Percentiles rank a stretch among this genome's conserved stretches.
phyloP scores from a whole-genome alignment of 2,888 invertebrate species.

The Galerucella pusilla region DNA sequence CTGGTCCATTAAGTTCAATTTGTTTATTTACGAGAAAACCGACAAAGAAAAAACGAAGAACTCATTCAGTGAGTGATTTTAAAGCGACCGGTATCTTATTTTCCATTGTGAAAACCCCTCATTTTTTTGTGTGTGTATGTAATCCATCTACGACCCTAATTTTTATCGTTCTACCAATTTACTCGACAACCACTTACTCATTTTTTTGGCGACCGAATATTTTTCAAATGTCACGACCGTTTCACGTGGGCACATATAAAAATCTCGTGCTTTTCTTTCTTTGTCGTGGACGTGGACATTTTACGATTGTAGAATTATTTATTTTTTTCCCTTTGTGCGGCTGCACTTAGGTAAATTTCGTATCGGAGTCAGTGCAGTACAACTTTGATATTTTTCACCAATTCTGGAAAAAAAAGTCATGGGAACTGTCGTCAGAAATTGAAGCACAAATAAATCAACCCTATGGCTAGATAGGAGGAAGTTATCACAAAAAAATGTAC shows the following conservation, averaged over 20 bases:
- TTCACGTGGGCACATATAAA: slow-evolving; percentile 3
- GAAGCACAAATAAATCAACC: no score
- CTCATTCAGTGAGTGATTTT: background rate
- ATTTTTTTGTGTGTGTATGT: background rate
- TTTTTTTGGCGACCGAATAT: background rate
- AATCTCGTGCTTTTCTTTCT: background rate
- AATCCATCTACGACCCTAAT: background rate
- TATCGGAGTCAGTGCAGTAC: no score
- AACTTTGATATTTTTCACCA: no score
- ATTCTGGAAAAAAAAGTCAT: no score
- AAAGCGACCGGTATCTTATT: slow-evolving; percentile 6
- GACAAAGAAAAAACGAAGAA: background rate
- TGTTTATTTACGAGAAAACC: background rate
- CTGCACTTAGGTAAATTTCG: no score
- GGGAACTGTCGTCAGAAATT: no score
- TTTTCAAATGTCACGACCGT: slow-evolving; percentile 13
- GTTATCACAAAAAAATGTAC: no score
- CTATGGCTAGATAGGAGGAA: no score
- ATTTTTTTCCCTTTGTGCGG: no score
- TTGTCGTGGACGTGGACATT: slow-evolving; percentile 1
- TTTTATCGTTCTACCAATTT: slow-evolving; percentile 10
- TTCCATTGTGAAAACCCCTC: background rate
- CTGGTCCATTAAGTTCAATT: background rate
- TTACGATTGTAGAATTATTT: background rate
- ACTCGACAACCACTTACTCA: slow-evolving; percentile 20